Evolutionary conservation across 2,888 invertebrate species (phyloP), one percentile per base, ranked within the genome.

Genomic region (Helleia helle): DNA sequence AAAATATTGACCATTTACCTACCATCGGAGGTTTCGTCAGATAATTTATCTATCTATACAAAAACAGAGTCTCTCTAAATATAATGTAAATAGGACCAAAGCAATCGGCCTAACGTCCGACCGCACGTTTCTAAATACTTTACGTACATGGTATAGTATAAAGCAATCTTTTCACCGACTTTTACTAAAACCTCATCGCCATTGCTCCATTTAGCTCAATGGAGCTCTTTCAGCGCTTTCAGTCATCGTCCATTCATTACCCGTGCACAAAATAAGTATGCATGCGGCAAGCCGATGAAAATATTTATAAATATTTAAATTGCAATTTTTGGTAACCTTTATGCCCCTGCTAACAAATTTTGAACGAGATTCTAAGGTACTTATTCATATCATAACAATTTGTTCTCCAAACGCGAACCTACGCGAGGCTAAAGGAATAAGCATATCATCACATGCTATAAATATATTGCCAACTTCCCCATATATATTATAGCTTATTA

Each of bases 201-300:
- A 34, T 31, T 31, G 31, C 31, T 31, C 31, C 31, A 31, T 34
- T 34, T 34, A 34, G 34, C 34, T 34, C 34, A 31, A 31, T 17
- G 31, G 31, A 18, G 22, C 11, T 18, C 34, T 18, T 34, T 34
- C 34, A 34, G 9, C 22, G 34, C 22, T 31, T 31, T 31, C 34
- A 18, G 12, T 34, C 34, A 18, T 18, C 34, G 34, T 11, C 34
- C 22, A 34, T 34, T 34, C 18, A 34, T 34, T 34, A 34, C 34
- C 12, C 18, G 34, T 18, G 34, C 34, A 18, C 34, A 18, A 22
- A 22, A 34, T 34, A 34, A 34, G 22, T 18, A 11, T 5, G 31
- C 15, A 31, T 22, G 11, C 8, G 8, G 26, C 6, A 34, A 8
- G 12, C 34, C 34, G 22, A 18, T 18, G 18, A 18, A 12, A 34